Percentiles rank a stretch among this genome's conserved stretches.
Evolutionary conservation across 1,140 invertebrate genomes (phyloP).

Genomic region (Drosophila sechellia): DNA sequence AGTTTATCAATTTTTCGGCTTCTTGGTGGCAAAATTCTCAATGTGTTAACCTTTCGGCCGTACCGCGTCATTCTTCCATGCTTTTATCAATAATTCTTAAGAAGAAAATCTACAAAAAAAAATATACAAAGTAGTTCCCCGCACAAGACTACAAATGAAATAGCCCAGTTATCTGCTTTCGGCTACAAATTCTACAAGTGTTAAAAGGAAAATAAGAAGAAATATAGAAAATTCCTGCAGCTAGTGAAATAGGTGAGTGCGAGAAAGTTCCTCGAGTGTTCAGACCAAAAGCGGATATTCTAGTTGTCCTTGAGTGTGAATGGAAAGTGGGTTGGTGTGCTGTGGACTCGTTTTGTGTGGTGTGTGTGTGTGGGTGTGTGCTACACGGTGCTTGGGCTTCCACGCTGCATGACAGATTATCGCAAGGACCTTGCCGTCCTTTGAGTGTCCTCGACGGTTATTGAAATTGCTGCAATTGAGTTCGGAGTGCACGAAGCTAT

Average conservation of each 20-base stretch:
- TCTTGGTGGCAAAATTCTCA: slow-evolving; percentile 75
- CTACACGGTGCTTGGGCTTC: slow-evolving; percentile 1
- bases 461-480: slow-evolving; percentile 78
- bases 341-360: neutral
- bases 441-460: slow-evolving; percentile 74
- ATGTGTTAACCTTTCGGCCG: slow-evolving; percentile 74
- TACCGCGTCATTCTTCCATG: slow-evolving; percentile 61
- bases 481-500: slow-evolving; percentile 70
- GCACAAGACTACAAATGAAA: slow-evolving; percentile 6
- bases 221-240: slow-evolving; percentile 32
- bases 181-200: slow-evolving; percentile 12
- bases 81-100: slow-evolving; percentile 22
- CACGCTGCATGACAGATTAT: slow-evolving; percentile 57
- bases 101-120: slow-evolving; percentile 19
- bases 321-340: neutral
- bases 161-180: slow-evolving; percentile 9
- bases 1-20: slow-evolving; percentile 71
- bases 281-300: slow-evolving; percentile 21
- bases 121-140: slow-evolving; percentile 3
- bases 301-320: slow-evolving; percentile 7
- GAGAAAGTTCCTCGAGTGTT: slow-evolving; percentile 25
- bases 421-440: slow-evolving; percentile 24
- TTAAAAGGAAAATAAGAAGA: neutral
- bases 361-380: neutral
- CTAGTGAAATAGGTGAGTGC: slow-evolving; percentile 60